Evolutionary conservation across 30 jellyfish, hydroid and myxozoan genomes (phyloP).

Genomic region (Aurelia aurita): DNA sequence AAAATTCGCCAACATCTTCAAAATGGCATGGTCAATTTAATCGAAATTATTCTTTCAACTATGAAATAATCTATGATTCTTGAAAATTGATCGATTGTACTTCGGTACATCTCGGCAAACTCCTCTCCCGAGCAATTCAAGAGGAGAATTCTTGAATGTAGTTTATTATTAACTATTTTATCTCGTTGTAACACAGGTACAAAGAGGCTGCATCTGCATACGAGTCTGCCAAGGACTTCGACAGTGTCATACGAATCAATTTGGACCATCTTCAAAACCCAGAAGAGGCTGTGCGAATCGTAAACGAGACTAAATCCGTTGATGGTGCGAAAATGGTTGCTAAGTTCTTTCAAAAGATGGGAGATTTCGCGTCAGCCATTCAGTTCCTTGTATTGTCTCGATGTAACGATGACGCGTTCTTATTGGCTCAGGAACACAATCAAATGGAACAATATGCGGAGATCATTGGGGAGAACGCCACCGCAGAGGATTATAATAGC

Average conservation of each 20-base stretch:
- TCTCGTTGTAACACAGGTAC: constrained; percentile 33
- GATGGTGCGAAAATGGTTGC: constrained; percentile 99
- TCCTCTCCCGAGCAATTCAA: no score
- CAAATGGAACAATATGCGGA: constrained; percentile 98
- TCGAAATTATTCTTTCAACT: no score
- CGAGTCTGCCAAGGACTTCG: constrained; percentile 94
- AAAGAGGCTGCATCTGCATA: constrained; percentile 97
- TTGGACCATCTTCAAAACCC: constrained; percentile 97
- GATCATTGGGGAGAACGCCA: constrained; percentile 92
- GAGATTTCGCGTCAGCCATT: constrained; percentile 98
- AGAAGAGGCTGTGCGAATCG: constrained; percentile 98
- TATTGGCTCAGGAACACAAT: constrained; percentile 97
- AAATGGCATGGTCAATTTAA: no score
- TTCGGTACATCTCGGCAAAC: no score
- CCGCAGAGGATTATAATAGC: constrained; percentile 91
- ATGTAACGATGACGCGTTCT: constrained; percentile 95
- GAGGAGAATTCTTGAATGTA: no score
- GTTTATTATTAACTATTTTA: no score
- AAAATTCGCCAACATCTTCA: no score
- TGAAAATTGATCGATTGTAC: no score
- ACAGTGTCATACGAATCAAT: constrained; percentile 90
- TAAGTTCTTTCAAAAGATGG: constrained; percentile 96
- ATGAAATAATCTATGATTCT: no score
- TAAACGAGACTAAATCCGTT: constrained; percentile 98
- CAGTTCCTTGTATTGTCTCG: constrained; percentile 95